Evolutionary conservation across 2,888 invertebrate species (phyloP).

Genomic region (Hymenopus coronatus): DNA sequence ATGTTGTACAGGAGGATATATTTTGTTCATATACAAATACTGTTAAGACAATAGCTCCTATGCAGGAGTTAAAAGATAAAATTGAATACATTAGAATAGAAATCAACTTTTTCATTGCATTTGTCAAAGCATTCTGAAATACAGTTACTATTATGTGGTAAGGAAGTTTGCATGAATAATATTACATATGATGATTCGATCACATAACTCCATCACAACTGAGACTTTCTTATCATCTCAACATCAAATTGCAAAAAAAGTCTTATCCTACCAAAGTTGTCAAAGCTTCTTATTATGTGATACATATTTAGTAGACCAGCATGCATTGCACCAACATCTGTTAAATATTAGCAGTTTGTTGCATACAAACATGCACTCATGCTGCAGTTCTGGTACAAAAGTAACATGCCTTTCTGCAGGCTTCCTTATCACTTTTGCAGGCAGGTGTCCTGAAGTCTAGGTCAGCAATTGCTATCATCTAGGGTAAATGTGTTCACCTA

Average conservation of each 20-base stretch:
- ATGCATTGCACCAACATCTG: slow-evolving; percentile 23
- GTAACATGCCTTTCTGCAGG: too few relatives aligned
- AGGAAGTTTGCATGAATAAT: slow-evolving; percentile 9
- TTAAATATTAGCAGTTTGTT: slow-evolving; percentile 18
- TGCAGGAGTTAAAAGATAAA: neutral
- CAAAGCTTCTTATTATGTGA: slow-evolving; percentile 18
- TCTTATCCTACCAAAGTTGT: slow-evolving; percentile 20
- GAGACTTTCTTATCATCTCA: neutral
- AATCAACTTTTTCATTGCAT: neutral
- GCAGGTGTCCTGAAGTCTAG: too few relatives aligned
- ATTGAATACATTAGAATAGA: neutral
- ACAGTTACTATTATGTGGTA: slow-evolving; percentile 11
- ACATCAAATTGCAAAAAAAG: slow-evolving; percentile 19
- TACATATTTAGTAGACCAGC: slow-evolving; percentile 18
- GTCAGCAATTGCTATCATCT: too few relatives aligned
- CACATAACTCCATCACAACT: neutral
- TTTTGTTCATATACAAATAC: neutral
- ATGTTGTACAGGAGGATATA: neutral
- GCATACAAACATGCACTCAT: neutral
- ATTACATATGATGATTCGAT: neutral
- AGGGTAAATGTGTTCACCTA: too few relatives aligned
- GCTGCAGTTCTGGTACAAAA: neutral
- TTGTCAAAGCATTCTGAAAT: slow-evolving; percentile 19
- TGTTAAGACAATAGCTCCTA: neutral
- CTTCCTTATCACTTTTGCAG: too few relatives aligned